Evolutionary conservation across 2,888 invertebrate genomes (phyloP).

Genomic region (Cylindroiulus punctatus): DNA sequence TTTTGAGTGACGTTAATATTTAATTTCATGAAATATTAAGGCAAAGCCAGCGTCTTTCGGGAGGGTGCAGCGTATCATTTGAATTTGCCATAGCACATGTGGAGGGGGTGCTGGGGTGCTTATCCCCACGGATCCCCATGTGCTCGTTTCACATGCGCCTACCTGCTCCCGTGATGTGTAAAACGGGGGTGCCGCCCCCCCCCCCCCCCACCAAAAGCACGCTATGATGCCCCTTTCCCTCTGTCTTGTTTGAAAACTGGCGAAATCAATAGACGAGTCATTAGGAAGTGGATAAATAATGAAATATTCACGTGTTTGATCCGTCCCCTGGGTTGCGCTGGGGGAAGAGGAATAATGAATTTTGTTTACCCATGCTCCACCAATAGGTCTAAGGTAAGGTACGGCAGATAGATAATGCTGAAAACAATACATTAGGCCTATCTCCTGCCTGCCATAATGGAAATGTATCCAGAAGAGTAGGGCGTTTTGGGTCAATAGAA

Average conservation of each 20-base stretch:
- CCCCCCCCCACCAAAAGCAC: not conserved
- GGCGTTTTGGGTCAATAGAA: constrained; percentile 48
- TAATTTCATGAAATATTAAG: constrained; percentile 43
- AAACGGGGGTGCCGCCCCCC: constrained; percentile 25
- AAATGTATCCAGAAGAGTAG: constrained; percentile 41
- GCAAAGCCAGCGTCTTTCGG: not conserved
- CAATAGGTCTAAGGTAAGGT: constrained; percentile 43
- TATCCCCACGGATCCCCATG: not conserved
- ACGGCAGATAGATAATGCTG: constrained; percentile 35
- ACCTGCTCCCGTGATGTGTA: constrained; percentile 38
- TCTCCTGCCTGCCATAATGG: constrained; percentile 22
- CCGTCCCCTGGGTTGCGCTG: constrained; percentile 47
- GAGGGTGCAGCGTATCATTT: constrained; percentile 6
- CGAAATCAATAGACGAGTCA: constrained; percentile 47
- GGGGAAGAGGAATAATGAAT: constrained; percentile 47
- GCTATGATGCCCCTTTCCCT: constrained; percentile 32
- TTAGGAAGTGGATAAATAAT: constrained; percentile 47
- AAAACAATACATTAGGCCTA: constrained; percentile 43
- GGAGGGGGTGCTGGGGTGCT: not conserved
- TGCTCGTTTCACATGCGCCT: constrained; percentile 44
- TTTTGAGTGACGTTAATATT: constrained; percentile 47
- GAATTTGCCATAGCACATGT: not conserved
- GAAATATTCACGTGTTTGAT: constrained; percentile 47
- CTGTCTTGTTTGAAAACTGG: constrained; percentile 45
- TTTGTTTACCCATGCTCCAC: constrained; percentile 43